A percentile compares a stretch with the other conserved stretches of the same genome.
Evolutionary conservation across 2,888 invertebrate species (phyloP).

Genomic region (Trisateles emortualis): DNA sequence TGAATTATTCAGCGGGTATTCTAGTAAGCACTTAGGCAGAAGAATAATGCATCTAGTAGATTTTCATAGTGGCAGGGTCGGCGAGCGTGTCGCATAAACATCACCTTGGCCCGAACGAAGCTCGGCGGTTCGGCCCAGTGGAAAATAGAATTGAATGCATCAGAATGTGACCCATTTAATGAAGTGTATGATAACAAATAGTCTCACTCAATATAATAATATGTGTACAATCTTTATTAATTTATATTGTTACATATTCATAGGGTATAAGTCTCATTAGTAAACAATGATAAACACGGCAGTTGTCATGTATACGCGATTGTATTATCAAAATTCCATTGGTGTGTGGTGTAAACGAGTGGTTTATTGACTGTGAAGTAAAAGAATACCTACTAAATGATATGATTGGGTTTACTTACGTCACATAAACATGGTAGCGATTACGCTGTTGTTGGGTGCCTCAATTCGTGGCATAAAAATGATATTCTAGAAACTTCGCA

Average conservation of each 20-base stretch:
- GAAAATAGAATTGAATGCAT: slow-evolving; percentile 53
- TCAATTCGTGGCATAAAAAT: slow-evolving; percentile 33
- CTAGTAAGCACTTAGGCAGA: slow-evolving; percentile 77
- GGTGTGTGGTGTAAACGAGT: slow-evolving; percentile 19
- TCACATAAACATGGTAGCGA: slow-evolving; percentile 37
- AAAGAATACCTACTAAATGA: slow-evolving; percentile 19
- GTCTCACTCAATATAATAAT: slow-evolving; percentile 25
- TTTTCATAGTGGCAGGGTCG: slow-evolving; percentile 68
- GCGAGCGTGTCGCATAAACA: slow-evolving; percentile 63
- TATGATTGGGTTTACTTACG: slow-evolving; percentile 32
- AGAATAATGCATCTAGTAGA: slow-evolving; percentile 78
- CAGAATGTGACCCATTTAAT: slow-evolving; percentile 52
- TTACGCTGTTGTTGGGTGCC: slow-evolving; percentile 45
- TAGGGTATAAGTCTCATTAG: slow-evolving; percentile 16
- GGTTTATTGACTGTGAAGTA: slow-evolving; percentile 15
- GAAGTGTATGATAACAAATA: slow-evolving; percentile 31
- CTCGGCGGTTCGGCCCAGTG: slow-evolving; percentile 43
- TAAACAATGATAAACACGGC: slow-evolving; percentile 25
- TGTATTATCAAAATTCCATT: slow-evolving; percentile 28
- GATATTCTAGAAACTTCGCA: slow-evolving; percentile 36
- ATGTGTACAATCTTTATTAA: slow-evolving; percentile 26
- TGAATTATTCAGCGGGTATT: slow-evolving; percentile 80
- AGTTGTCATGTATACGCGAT: slow-evolving; percentile 29
- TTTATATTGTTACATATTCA: slow-evolving; percentile 19
- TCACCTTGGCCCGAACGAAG: slow-evolving; percentile 62